Base-by-base conservation (phyloP, 2,797 vertebrate species). In the Macroramphosus scolopax region DNA sequence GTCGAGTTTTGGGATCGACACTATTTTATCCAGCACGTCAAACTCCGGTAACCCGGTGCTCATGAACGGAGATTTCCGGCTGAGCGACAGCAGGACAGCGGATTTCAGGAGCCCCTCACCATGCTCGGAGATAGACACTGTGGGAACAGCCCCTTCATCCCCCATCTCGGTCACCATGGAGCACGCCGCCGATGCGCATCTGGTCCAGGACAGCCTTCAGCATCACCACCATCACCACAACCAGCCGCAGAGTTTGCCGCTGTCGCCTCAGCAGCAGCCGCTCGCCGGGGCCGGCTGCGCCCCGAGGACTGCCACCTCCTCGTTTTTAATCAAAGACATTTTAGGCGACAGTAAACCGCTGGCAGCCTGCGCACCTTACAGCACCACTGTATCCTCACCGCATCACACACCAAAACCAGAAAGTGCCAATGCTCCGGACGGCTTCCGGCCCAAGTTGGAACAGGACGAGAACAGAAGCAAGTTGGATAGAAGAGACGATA, bases 261-360 rank as follows among this genome's bases (percentile, higher is more conserved):
- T 62, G 54, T 89, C 80, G 49, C 91, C 81, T 24, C 91, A 86
- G 75, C 77, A 64, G 32, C 69, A 65, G 51, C 92, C 89, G 77
- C 78, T 91, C 30, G 92, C 87, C 35, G 92, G 92, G 71, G 92
- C 91, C 72, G 91, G 90, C 73, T 91, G 94, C 68, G 94, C 92
- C 89, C 84, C 90, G 38, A 90, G 96, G 93, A 94, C 92, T 89
- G 93, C 94, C 88, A 97, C 96, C 62, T 97, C 95, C 59, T 98
- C 96, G 17, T 98, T 98, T 78, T 63, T 98, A 81, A 98, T 98
- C 87, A 98, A 96, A 89, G 96, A 98, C 94, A 98, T 98, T 90
- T 77, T 98, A 82, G 95, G 95, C 40, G 96, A 98, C 89, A 94
- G 95, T 77, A 98, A 98, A 89, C 96, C 96, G 16, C 91, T 98